phyloP scores from a whole-genome alignment of 2,113 vertebrate genomes.

The Mesoclemmys tuberculata region DNA sequence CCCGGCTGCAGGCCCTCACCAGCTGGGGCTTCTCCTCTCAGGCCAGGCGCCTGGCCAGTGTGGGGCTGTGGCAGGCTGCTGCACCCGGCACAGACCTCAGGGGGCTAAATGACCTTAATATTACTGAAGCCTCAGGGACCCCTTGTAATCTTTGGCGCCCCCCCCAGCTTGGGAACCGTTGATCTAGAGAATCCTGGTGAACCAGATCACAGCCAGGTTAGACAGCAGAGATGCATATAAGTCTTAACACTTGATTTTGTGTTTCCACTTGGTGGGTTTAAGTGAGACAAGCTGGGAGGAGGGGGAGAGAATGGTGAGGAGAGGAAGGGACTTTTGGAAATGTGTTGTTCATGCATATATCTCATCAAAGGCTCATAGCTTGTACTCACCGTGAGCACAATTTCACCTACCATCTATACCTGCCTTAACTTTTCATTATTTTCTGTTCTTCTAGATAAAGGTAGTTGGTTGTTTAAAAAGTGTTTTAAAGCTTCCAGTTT shows the following conservation, averaged over 20 bases:
- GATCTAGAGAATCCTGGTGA: neutral
- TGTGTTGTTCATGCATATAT: neutral
- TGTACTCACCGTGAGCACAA: neutral
- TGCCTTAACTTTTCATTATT: neutral
- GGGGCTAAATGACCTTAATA: too few species aligned
- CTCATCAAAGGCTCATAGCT: neutral
- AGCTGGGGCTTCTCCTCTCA: too few species aligned
- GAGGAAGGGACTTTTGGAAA: accelerated
- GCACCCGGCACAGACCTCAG: too few species aligned
- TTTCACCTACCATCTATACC: neutral
- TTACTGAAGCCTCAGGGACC: too few species aligned
- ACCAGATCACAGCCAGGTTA: neutral
- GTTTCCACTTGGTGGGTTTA: neutral
- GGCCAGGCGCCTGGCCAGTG: too few species aligned
- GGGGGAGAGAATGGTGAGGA: neutral
- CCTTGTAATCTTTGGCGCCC: too few species aligned
- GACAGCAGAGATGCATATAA: neutral
- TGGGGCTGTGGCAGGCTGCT: too few species aligned
- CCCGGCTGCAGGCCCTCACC: too few species aligned
- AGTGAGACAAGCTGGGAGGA: neutral
- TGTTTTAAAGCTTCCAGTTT: neutral
- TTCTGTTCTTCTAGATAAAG: neutral
- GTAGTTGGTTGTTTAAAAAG: neutral
- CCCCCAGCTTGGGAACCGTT: too few species aligned
- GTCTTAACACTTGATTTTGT: neutral